Evolutionary conservation across 2,888 invertebrate genomes (phyloP), one percentile per base, ranked within the genome.

Genomic region (Scelioninae gen. 1): DNA sequence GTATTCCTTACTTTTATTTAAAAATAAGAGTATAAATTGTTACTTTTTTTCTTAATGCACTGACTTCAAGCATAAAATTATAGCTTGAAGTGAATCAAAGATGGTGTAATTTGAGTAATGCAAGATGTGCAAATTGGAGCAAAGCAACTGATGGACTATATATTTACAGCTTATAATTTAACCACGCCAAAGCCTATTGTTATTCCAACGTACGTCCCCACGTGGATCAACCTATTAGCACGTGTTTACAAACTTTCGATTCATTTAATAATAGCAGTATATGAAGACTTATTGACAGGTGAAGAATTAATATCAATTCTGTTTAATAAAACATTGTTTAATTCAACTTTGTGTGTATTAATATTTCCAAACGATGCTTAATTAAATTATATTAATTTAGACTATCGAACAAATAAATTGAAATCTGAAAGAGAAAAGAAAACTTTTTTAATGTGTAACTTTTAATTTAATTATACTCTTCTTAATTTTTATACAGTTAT

Each of bases 151-250:
- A 31, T 72, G 66, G 66, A 51, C 65, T 79, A 69, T 79, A 69
- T 23, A 23, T 78, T 71, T 71, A 65, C 40, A 38, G 66, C 56
- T 71, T 62, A 47, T 65, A 79, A 56, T 72, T 79, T 66, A 65
- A 53, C 51, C 72, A 60, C 66, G 60, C 58, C 56, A 34, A 4
- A 11, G 16, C 43, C 78, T 31, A 79, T 79, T 79, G 79, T 79
- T 72, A 79, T 65, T 79, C 79, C 79, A 79, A 72, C 79, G 72
- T 60, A 72, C 72, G 71, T 1, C 79, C 72, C 66, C 69, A 79
- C 79, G 72, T 72, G 58, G 53, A 53, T 16, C 63, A 53, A 63
- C 60, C 72, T 66, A 79, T 79, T 79, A 72, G 66, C 63, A 72
- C 66, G 65, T 79, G 79, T 72, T 79, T 79, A 72, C 72, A 58